A percentile compares a stretch with the other conserved stretches of the same genome.
phyloP scores from a whole-genome alignment of 2,113 vertebrate species.

The Marmota monax region DNA sequence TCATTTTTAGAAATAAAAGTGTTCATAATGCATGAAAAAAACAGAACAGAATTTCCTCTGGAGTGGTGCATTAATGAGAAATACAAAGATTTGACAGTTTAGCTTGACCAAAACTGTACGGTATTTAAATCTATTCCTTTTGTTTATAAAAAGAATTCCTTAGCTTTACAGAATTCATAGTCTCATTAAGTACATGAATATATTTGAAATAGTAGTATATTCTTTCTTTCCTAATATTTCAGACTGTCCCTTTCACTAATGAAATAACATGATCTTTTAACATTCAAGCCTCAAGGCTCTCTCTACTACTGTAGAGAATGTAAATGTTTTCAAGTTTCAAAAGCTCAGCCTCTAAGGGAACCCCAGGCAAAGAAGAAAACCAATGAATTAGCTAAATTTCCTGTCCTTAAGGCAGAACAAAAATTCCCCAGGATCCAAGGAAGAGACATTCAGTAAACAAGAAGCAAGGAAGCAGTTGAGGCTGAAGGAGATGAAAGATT shows the following conservation, averaged over 20 bases:
- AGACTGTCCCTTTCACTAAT: neutral
- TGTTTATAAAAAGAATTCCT: conserved; percentile 40
- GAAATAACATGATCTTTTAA: neutral
- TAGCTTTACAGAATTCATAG: neutral
- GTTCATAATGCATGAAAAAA: neutral
- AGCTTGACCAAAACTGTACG: neutral
- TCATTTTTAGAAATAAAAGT: conserved; percentile 2
- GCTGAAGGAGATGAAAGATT: neutral
- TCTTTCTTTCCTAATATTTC: neutral
- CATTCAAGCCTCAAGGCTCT: neutral
- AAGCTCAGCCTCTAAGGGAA: neutral
- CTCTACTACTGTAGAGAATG: neutral
- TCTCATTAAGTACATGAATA: neutral
- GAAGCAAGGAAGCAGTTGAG: neutral
- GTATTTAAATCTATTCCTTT: neutral
- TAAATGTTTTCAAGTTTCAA: conserved; percentile 41
- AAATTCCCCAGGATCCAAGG: neutral
- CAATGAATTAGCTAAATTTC: neutral
- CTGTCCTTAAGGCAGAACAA: neutral
- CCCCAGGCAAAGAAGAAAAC: neutral
- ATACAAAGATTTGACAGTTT: neutral
- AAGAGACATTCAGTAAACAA: neutral
- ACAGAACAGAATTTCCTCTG: neutral
- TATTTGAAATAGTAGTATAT: conserved; percentile 32
- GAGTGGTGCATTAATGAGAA: neutral